Evolutionary conservation across 2,113 vertebrate genomes (phyloP), one percentile per base, ranked within the genome.

Genomic region (Pavo muticus): DNA sequence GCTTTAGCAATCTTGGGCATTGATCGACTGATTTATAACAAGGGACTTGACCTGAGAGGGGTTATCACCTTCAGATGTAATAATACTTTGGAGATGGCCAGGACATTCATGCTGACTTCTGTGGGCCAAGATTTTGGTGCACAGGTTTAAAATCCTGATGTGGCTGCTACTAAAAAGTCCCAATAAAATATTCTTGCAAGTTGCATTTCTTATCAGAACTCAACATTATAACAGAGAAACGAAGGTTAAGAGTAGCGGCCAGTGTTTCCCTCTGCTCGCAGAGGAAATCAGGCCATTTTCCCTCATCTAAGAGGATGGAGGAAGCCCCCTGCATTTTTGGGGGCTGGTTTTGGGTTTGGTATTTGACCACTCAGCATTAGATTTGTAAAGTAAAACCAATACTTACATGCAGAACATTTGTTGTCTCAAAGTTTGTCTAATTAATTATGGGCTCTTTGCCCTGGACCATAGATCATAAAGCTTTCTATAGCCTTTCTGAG

Each of bases 1-100:
- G 45, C 67, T 65, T 77, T 42, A 94, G 86, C 76, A 88, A 27
- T 84, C 91, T 15, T 14, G 40, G 52, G 69, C 56, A 78, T 84
- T 94, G 92, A 94, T 93, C 7, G 40, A 90, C 94, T 87, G 84
- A 57, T 86, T 91, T 60, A 65, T 95, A 83, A 83, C 42, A 77
- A 52, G 65, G 45, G 40, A 52, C 88, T 90, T 77, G 75, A 85
- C 78, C 61, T 59, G 64, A 59, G 84, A 52, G 56, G 54, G 52
- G 56, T 83, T 96, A 73, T 87, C 6, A 5, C 37, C 67, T 50
- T 67, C 27, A 40, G 39, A 29, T 25, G 70, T 1, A n/a, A 52
- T 5, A 67, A 80, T 44, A 56, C 7, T 56, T 14, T 70, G 8
- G 0, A 9, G 19, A 6, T 9, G 16, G 30, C 60, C n/a, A 25